Conservation (phyloP, 2,797 vertebrate genomes). For the Taenioides sp. region DNA sequence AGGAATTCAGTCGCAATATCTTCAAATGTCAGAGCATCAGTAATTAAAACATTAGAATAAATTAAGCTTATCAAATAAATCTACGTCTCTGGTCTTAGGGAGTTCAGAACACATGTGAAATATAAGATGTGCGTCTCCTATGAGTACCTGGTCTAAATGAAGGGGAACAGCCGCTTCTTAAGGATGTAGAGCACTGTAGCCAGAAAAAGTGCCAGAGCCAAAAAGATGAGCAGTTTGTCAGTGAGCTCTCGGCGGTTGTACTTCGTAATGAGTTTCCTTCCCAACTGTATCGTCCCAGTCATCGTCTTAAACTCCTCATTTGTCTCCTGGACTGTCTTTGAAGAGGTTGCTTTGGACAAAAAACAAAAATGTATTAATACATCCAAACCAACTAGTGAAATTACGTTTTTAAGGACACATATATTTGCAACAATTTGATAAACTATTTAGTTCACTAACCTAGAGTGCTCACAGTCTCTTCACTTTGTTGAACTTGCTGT, state of each 20-base stretch:
- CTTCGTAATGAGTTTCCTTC: conserved; percentile 95
- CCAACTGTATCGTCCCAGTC: conserved; percentile 95
- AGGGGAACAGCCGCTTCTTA: conserved; percentile 95
- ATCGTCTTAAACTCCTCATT: conserved; percentile 98
- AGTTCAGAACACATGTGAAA: neutral
- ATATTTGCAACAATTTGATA: no score
- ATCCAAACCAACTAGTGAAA: neutral
- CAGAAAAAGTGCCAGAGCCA: conserved; percentile 91
- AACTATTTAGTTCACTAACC: conserved; percentile 66
- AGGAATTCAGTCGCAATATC: neutral
- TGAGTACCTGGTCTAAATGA: conserved; percentile 74
- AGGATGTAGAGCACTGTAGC: conserved; percentile 95
- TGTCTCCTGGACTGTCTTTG: conserved; percentile 89
- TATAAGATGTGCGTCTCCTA: conserved; percentile 3
- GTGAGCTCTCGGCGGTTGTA: conserved; percentile 96
- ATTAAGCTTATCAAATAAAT: conserved; percentile 4
- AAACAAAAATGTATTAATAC: neutral
- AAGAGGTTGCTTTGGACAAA: conserved; percentile 82
- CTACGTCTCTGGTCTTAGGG: conserved; percentile 13
- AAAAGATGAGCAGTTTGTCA: conserved; percentile 95
- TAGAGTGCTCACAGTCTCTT: conserved; percentile 88
- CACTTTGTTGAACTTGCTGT: conserved; percentile 93
- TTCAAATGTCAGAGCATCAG: neutral
- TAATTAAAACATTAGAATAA: neutral
- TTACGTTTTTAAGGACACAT: neutral